Conservation (phyloP, 2,888 invertebrate species). For the Laothoe populi region DNA sequence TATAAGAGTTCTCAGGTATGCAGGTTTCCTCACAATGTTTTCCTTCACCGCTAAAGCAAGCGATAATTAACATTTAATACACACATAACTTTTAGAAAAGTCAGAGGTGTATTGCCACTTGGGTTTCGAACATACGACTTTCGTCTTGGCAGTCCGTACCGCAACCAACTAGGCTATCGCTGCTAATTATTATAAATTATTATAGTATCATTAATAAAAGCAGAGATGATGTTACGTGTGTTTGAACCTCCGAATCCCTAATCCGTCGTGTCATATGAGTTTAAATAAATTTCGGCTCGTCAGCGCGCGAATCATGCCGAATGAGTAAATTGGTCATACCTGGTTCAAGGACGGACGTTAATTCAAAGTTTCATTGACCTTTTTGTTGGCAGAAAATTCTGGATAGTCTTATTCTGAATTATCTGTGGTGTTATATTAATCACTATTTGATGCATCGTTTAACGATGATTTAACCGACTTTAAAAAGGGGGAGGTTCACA, state of each 20-base stretch:
- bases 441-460: neutral
- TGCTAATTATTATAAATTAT: no score
- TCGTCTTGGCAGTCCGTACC: no score
- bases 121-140: no score
- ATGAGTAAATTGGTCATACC: constrained; percentile 48
- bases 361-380: constrained; percentile 52
- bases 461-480: no score
- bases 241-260: neutral
- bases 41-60: no score
- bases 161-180: no score
- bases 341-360: constrained; percentile 55
- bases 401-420: constrained; percentile 9
- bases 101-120: no score
- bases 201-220: constrained; percentile 9
- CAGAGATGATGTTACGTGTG: constrained; percentile 17
- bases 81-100: no score
- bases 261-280: constrained; percentile 28
- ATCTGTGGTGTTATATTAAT: neutral
- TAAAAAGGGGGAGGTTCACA: no score
- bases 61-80: no score
- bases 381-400: constrained; percentile 4
- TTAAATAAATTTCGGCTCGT: constrained; percentile 49
- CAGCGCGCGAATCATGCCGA: constrained; percentile 36
- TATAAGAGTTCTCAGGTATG: no score
- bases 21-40: no score